Conservation (phyloP, 2,888 invertebrate genomes). For the Cephus rjabovi region DNA sequence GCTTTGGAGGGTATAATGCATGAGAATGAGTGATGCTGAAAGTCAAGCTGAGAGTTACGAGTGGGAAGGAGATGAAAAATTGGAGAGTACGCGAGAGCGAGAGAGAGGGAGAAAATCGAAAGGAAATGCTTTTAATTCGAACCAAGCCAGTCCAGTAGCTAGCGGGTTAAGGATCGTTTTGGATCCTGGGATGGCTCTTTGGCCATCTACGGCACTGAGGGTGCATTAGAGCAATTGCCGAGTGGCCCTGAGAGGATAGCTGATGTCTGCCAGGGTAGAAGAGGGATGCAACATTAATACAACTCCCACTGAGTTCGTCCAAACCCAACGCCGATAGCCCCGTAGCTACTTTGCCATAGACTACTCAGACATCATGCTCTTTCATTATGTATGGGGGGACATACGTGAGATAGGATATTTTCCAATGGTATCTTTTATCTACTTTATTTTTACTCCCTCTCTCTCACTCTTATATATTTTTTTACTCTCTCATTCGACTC, state of each 20-base stretch:
- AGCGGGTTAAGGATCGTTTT: neutral
- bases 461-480: neutral
- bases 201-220: conserved; percentile 35
- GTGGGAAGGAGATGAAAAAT: neutral
- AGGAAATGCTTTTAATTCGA: neutral
- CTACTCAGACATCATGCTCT: conserved; percentile 42
- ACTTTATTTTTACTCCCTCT: neutral
- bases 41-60: neutral
- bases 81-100: neutral
- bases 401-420: neutral
- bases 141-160: neutral
- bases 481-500: neutral
- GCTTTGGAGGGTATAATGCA: neutral
- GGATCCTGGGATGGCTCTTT: neutral
- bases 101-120: neutral
- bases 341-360: conserved; percentile 23
- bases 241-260: conserved; percentile 49
- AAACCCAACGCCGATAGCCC: conserved; percentile 28
- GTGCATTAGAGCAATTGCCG: conserved; percentile 52
- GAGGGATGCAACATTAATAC: conserved; percentile 50
- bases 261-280: conserved; percentile 39
- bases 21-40: neutral
- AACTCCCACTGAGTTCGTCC: conserved; percentile 36
- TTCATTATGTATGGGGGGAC: conserved; percentile 42
- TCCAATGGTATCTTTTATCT: neutral